phyloP scores from a whole-genome alignment of 2,888 invertebrate species.

The Euplagia quadripunctaria region DNA sequence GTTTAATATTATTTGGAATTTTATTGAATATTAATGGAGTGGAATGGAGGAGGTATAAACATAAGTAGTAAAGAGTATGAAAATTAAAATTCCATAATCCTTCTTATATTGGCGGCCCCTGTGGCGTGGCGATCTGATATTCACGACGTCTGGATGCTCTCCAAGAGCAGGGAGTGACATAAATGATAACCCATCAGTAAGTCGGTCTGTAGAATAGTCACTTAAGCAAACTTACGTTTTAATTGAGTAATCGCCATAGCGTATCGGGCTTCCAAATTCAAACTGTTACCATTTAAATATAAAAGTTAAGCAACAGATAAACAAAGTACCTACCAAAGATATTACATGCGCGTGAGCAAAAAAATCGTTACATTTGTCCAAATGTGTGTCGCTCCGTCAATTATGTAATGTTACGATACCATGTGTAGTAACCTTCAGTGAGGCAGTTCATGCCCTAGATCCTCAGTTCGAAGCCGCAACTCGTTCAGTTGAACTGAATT shows the following conservation, averaged over 20 bases:
- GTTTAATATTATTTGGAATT: too few relatives aligned
- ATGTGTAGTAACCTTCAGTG: slow-evolving; percentile 42
- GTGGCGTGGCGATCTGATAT: too few relatives aligned
- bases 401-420: slow-evolving; percentile 38
- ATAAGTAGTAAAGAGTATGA: neutral
- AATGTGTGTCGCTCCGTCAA: slow-evolving; percentile 40
- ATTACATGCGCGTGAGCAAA: slow-evolving; percentile 30
- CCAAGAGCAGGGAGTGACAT: neutral
- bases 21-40: too few relatives aligned
- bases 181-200: neutral
- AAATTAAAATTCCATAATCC: neutral
- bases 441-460: slow-evolving; percentile 15
- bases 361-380: slow-evolving; percentile 42
- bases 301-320: slow-evolving; percentile 27
- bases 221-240: too few relatives aligned
- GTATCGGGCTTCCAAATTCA: neutral
- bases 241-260: neutral
- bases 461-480: slow-evolving; percentile 13
- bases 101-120: neutral
- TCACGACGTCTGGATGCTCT: too few relatives aligned
- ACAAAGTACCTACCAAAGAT: slow-evolving; percentile 24
- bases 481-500: neutral
- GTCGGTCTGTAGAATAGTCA: neutral
- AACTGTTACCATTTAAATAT: slow-evolving; percentile 3
- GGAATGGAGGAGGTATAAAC: too few relatives aligned